Evolutionary conservation across 1,140 invertebrate genomes (phyloP).

Genomic region (Thalassaphorura encarpata): DNA sequence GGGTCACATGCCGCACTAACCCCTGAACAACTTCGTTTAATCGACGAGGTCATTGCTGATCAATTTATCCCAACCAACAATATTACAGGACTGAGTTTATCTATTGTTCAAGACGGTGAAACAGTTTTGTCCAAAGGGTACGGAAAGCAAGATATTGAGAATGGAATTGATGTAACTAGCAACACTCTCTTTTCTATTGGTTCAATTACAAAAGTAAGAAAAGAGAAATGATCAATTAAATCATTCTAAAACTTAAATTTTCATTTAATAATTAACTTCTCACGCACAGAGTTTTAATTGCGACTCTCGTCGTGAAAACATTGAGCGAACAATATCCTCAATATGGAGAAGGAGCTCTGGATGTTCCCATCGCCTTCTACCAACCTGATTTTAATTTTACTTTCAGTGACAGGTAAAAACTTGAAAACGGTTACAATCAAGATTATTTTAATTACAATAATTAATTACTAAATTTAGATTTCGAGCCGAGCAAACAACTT

Average conservation of each 20-base stretch:
- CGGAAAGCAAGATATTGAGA: not conserved
- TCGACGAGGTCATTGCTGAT: not conserved
- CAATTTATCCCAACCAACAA: not conserved
- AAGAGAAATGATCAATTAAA: not conserved
- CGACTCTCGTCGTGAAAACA: slow-evolving; percentile 1
- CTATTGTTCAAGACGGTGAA: not conserved
- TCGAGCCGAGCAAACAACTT: not conserved
- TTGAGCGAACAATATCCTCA: slow-evolving; percentile 7
- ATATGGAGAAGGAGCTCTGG: not conserved
- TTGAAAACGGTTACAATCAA: no score
- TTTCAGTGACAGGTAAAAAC: not conserved
- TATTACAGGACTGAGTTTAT: not conserved
- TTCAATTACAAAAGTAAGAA: not conserved
- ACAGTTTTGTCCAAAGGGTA: not conserved
- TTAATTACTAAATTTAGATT: not conserved
- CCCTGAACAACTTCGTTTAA: no score
- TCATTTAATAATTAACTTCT: no score
- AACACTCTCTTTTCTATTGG: not conserved
- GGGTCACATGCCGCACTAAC: no score
- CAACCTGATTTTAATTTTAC: not conserved
- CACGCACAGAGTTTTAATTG: no score
- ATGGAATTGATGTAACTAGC: not conserved
- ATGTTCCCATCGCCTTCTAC: not conserved
- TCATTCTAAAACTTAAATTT: not conserved
- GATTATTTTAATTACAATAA: not conserved